These are phyloP conservation scores for Gryllus longicercus DNA, from an alignment of 2,888 invertebrate genomes.

Conservation along the genomic window DNA sequence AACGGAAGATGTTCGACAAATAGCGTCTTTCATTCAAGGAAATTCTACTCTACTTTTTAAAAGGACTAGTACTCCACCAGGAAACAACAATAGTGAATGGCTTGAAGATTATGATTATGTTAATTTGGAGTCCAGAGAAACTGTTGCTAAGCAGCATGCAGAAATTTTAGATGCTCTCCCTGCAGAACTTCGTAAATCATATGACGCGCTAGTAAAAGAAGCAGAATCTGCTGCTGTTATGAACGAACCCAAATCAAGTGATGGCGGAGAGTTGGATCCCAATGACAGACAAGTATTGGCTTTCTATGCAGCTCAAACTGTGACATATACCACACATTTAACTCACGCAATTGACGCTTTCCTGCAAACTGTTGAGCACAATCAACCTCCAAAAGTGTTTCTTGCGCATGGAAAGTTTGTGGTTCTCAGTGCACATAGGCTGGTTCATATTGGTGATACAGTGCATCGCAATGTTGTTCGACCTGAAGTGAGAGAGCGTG, in stretches of 20 bases:
- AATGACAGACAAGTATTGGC: slow-evolving; percentile 80
- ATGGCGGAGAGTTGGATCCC: slow-evolving; percentile 55
- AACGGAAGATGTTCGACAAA: slow-evolving; percentile 83
- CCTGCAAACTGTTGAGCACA: slow-evolving; percentile 84
- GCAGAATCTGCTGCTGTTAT: slow-evolving; percentile 42
- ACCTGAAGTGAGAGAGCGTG: slow-evolving; percentile 67
- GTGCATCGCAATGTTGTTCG: slow-evolving; percentile 81
- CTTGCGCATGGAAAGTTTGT: slow-evolving; percentile 93
- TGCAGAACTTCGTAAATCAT: slow-evolving; percentile 66
- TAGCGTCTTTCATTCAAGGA: slow-evolving; percentile 85
- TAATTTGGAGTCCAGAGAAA: slow-evolving; percentile 70
- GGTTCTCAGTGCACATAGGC: slow-evolving; percentile 86
- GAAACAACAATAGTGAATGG: slow-evolving; percentile 55
- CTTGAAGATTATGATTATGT: slow-evolving; percentile 90
- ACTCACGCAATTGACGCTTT: slow-evolving; percentile 90
- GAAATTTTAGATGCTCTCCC: slow-evolving; percentile 71
- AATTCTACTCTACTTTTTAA: slow-evolving; percentile 77
- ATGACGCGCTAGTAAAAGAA: slow-evolving; percentile 70
- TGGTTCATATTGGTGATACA: slow-evolving; percentile 92
- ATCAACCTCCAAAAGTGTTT: slow-evolving; percentile 87
- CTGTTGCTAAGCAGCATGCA: slow-evolving; percentile 66
- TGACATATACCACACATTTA: slow-evolving; percentile 78
- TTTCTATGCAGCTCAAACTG: slow-evolving; percentile 84
- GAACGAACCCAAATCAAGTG: slow-evolving; percentile 26
- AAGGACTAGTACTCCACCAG: slow-evolving; percentile 51